These are phyloP conservation scores for Amphipyra berbera DNA, from an alignment of 2,888 invertebrate genomes.

Conservation along the genomic window DNA sequence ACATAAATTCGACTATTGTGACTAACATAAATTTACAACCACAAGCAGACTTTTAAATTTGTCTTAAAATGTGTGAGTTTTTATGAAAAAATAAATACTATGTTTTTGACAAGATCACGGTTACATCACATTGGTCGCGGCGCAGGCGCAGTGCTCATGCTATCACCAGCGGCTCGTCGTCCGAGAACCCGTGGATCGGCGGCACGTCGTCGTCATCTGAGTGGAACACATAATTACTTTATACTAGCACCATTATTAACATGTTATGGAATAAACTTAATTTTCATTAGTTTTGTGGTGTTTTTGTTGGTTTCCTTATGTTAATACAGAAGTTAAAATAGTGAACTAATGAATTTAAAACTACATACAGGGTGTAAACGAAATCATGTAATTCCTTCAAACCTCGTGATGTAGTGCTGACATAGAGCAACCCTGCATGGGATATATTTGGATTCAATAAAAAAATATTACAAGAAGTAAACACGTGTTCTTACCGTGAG, in stretches of 20 bases:
- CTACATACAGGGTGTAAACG: too few relatives aligned
- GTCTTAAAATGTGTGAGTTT: constrained; percentile 34
- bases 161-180: constrained; percentile 98
- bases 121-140: constrained; percentile 68
- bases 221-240: constrained; percentile 50
- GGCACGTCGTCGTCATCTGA: constrained; percentile 97
- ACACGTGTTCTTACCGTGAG: too few relatives aligned
- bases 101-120: constrained; percentile 78
- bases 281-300: neutral
- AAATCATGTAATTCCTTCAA: too few relatives aligned
- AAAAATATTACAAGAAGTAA: too few relatives aligned
- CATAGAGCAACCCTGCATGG: too few relatives aligned
- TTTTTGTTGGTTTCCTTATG: neutral
- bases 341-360: too few relatives aligned
- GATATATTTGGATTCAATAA: too few relatives aligned
- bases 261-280: constrained; percentile 29
- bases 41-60: constrained; percentile 33
- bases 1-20: constrained; percentile 33
- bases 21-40: constrained; percentile 35
- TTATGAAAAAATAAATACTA: constrained; percentile 75
- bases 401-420: too few relatives aligned
- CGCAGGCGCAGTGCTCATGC: constrained; percentile 88
- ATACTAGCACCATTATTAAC: constrained; percentile 15
- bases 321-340: too few relatives aligned
- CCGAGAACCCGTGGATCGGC: constrained; percentile 97